Base-by-base conservation (phyloP, 2,888 invertebrate species). In the Heliothis peltigera region DNA sequence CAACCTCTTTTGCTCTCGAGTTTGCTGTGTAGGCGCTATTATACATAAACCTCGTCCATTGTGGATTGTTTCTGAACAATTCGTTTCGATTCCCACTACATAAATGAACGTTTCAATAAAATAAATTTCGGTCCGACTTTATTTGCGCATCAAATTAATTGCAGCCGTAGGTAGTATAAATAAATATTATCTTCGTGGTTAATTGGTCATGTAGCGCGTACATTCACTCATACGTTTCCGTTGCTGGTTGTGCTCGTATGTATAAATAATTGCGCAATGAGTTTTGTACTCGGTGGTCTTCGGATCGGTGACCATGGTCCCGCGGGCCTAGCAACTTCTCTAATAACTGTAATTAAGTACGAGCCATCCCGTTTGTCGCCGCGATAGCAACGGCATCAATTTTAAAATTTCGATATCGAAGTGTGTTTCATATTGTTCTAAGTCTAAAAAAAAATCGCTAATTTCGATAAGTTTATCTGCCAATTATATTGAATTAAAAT, bases 321-420 rank as follows among this genome's bases (percentile, higher is more conserved):
- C 84, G 84, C 80, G 85, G 85, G 87, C 83, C 81, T 78, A 82
- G 87, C 87, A 82, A 88, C 88, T 88, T 85, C 87, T 92, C 87
- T 91, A 91, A 93, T 92, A 91, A 91, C 91, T 84, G 92, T 90
- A 92, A 92, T 93, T 92, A 93, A 87, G 85, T 84, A 80, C 82
- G 79, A 87, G 83, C 84, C 87, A 87, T 88, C 87, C 87, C 87
- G 86, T 87, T 85, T 84, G 85, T 79, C 79, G 76, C 71, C 72
- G 61, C 61, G 62, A 61, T 65, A 72, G 82, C 73, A 67, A 68
- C 70, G 78, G 63, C 62, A 46, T 6, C 18, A 19, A 43, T 46
- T 55, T 21, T 43, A 60, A 49, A 64, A 70, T 70, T 39, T 64
- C 79, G 72, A 79, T 76, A 71, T 78, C 81, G 80, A 80, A 71